phyloP scores from a whole-genome alignment of 2,113 vertebrate genomes.

The Xyliphius kryptos region DNA sequence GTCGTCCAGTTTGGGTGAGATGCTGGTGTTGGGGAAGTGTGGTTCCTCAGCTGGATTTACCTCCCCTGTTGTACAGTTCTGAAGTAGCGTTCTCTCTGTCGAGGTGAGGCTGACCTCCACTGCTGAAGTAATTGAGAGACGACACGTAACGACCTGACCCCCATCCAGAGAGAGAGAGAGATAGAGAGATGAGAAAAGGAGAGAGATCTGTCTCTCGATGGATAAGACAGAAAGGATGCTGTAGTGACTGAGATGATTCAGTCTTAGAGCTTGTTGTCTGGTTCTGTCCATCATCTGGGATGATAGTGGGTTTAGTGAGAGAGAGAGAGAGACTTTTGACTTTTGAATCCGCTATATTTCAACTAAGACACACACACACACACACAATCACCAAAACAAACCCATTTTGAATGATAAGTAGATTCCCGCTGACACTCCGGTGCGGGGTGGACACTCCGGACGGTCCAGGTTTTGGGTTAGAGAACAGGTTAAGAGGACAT shows the following conservation, averaged over 20 bases:
- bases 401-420: not conserved
- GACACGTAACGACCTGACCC: too few relatives aligned
- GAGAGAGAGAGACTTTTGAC: constrained; percentile 27
- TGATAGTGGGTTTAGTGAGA: not conserved
- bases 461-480: not conserved
- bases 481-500: not conserved
- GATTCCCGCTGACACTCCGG: not conserved
- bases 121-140: too few relatives aligned
- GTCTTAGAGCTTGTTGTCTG: not conserved
- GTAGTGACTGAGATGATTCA: not conserved
- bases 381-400: constrained; percentile 21
- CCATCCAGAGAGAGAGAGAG: not conserved
- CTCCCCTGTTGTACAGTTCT: too few relatives aligned
- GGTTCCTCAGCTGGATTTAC: too few relatives aligned
- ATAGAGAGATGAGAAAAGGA: not conserved
- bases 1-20: too few relatives aligned
- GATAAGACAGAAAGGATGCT: not conserved
- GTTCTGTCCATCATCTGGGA: not conserved
- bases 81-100: too few relatives aligned
- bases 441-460: not conserved
- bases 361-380: constrained; percentile 5
- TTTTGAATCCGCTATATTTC: too few relatives aligned
- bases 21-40: too few relatives aligned
- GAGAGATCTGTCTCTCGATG: not conserved
- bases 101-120: too few relatives aligned